Conservation (phyloP, 2,888 invertebrate genomes). For the Chaitophorus viminalis region DNA sequence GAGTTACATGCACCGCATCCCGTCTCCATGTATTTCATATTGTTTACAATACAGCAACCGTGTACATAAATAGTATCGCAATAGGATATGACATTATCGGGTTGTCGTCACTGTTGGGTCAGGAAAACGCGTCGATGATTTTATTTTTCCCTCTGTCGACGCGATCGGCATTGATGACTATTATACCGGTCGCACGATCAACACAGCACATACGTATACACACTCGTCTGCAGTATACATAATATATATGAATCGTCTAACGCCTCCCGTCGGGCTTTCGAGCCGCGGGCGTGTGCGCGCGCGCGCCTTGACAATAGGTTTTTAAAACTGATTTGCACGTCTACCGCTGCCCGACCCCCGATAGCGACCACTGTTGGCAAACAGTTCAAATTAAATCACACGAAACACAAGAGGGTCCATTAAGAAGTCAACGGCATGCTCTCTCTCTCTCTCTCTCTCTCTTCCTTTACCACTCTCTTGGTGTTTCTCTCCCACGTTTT, state of each 20-base stretch:
- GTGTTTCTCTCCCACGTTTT: background rate
- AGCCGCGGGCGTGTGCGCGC: background rate
- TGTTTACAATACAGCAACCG: no score
- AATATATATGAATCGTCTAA: background rate
- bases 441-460: background rate
- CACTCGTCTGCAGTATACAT: background rate
- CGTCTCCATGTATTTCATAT: no score
- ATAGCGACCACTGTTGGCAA: constrained; percentile 32
- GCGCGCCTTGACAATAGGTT: background rate
- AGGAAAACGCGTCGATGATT: no score
- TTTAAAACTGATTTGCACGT: constrained; percentile 55
- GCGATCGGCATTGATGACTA: no score
- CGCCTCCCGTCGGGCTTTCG: constrained; percentile 20
- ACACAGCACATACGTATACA: no score
- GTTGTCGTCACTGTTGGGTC: no score
- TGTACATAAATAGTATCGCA: no score
- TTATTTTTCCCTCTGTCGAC: no score
- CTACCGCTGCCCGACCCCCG: background rate
- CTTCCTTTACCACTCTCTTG: background rate
- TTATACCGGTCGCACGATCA: background rate
- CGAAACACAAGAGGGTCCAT: constrained; percentile 61
- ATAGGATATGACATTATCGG: no score
- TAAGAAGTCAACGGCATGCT: constrained; percentile 47
- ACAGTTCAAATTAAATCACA: constrained; percentile 58
- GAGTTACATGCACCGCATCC: no score